These are phyloP conservation scores for Melikaiella ostensackeni DNA, from an alignment of 2,888 invertebrate genomes.

Conservation along the genomic window DNA sequence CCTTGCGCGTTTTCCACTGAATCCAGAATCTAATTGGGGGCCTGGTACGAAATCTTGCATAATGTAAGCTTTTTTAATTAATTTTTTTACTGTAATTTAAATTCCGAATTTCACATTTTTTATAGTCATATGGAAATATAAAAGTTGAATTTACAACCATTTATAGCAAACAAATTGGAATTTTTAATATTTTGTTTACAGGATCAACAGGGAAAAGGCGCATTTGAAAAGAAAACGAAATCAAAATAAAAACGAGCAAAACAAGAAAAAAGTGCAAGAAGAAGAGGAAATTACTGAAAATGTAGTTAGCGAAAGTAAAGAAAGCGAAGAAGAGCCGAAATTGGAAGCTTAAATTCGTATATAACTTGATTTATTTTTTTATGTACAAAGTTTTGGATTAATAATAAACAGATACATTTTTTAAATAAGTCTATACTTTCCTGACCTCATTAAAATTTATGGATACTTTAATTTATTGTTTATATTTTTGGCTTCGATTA, in stretches of 20 bases:
- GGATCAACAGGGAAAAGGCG: constrained; percentile 49
- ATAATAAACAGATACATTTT: constrained; percentile 7
- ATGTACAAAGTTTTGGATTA: constrained; percentile 15
- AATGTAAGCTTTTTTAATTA: constrained; percentile 81
- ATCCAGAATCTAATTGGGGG: constrained; percentile 94
- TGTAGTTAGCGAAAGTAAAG: neutral
- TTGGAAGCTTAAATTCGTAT: constrained; percentile 16
- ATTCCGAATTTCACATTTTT: neutral
- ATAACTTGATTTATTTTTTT: constrained; percentile 17
- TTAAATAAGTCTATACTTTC: neutral
- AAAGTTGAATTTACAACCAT: constrained; percentile 18
- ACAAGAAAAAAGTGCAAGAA: neutral
- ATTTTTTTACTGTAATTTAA: neutral
- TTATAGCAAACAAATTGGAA: neutral
- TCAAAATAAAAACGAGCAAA: constrained; percentile 79
- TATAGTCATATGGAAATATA: neutral
- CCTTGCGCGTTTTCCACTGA: constrained; percentile 89
- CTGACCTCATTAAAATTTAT: neutral
- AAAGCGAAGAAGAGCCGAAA: neutral
- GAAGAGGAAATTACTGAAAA: constrained; percentile 8
- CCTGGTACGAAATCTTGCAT: constrained; percentile 90
- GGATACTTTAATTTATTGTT: neutral
- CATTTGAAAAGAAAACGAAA: constrained; percentile 53
- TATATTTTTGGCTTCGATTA: neutral
- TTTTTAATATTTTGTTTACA: constrained; percentile 24